These are phyloP conservation scores for Manis javanica DNA, from an alignment of 2,797 vertebrate genomes.

Conservation along the genomic window DNA sequence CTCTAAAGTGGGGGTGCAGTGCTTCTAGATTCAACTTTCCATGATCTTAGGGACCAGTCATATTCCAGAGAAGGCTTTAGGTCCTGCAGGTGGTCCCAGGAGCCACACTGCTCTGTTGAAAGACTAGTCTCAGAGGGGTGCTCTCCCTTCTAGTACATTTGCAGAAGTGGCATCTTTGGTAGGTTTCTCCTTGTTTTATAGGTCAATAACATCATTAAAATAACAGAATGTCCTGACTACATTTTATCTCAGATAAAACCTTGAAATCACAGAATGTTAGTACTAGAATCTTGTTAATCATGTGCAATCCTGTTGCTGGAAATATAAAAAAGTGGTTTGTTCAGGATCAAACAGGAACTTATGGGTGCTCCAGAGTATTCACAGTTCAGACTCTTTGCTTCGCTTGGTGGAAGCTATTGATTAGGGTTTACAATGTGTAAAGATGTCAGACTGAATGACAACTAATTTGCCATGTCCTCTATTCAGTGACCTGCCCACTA, in stretches of 20 bases:
- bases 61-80: neutral
- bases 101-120: neutral
- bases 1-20: neutral
- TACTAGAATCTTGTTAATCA: neutral
- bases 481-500: neutral
- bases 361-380: neutral
- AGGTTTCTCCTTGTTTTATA: neutral
- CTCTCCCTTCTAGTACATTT: neutral
- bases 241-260: neutral
- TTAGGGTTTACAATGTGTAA: neutral
- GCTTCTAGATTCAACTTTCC: neutral
- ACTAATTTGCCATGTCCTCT: neutral
- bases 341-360: neutral
- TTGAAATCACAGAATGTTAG: constrained; percentile 5
- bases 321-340: neutral
- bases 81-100: neutral
- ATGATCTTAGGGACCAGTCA: neutral
- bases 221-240: neutral
- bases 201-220: neutral
- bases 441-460: neutral
- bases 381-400: neutral
- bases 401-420: neutral
- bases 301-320: neutral
- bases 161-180: neutral
- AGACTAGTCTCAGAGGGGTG: neutral